Evolutionary conservation across 2,113 vertebrate species (phyloP), one percentile per base, ranked within the genome.

Genomic region (Otus sunia): DNA sequence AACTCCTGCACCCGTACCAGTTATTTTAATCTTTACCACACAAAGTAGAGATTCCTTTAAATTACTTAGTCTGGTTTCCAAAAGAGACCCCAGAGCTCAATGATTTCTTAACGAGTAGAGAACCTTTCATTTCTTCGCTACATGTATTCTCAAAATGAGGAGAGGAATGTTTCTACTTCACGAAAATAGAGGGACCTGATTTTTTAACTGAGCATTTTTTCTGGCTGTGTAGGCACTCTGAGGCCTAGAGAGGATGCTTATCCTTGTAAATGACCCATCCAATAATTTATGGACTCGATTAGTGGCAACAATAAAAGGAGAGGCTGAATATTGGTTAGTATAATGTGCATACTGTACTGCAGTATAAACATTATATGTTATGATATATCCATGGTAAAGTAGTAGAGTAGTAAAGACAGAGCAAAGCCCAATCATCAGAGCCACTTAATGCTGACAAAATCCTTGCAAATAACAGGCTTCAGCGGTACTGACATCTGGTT

Each of bases 121-220:
- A 94, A 94, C 90, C 94, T 94, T 96, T 90, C 86, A 95, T 96
- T 94, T 95, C 91, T 91, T 93, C 60, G 6, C 90, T 94, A 94
- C 69, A 36, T 90, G 91, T 71, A 75, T 83, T 78, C 87, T 92
- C 77, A 90, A 95, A 95, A 92, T 95, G 85, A 89, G 88, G 53
- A 82, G 64, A 94, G 26, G 58, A 86, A 86, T 79, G 71, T 68
- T 83, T 69, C 83, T 60, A 69, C 88, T 96, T 85, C 64, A 86
- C 1, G 10, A 86, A 95, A 86, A 88, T 30, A 88, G 75, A 94
- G 45, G 83, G 73, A 94, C 84, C 43, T 96, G 92, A 76, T 92
- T 95, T 97, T 94, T 88, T 76, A 85, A 60, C 60, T n/a, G 75
- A 92, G 78, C 21, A 34, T 88, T 80, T 91, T 91, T 92, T 95